Evolutionary conservation across 2,888 invertebrate genomes (phyloP), one percentile per base, ranked within the genome.

Genomic region (Drosophila neoperkinsi): DNA sequence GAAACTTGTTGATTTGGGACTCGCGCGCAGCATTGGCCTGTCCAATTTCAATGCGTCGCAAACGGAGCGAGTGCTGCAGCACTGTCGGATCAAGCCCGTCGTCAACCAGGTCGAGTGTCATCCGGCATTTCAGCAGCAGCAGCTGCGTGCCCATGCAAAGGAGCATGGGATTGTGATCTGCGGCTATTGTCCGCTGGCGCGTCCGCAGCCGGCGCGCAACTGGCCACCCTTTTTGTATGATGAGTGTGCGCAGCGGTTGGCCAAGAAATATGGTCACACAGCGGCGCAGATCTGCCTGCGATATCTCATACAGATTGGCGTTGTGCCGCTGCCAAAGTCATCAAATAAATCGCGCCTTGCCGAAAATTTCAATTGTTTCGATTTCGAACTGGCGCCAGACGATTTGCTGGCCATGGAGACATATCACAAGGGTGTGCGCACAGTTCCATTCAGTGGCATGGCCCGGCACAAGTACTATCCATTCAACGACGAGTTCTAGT

Each of bases 131-230:
- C 93, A 93, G 82, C 93, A 93, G 62, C 77, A 83, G 18, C 94
- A 95, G 31, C 92, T 97, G 6, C 95, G 96, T 0, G 93, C 95
- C 0, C 97, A 95, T 88, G 96, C 97, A 91, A 94, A 94, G 46
- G 90, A 94, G 2, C 94, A 95, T 31, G 93, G 94, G 60, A 95
- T 98, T 61, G 92, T 94, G 1, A 94, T 97, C 71, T 95, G 94
- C 91, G 97, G 94, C 0, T 97, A 96, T 92, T 95, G 96, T 61
- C 97, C 97, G 0, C 94, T 97, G 69, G 97, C 96, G 13, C 94
- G 95, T 34, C 95, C 95, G 1, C 93, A 94, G 91, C 95, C 95
- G 0, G 93, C 94, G 0, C 91, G 95, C 4, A 94, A 95, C 11
- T 94, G 95, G 88, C 94, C 94, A 0, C 93, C 93, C 49, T 93